phyloP scores from a whole-genome alignment of 2,888 invertebrate genomes.

The Caradrina clavipalpis region DNA sequence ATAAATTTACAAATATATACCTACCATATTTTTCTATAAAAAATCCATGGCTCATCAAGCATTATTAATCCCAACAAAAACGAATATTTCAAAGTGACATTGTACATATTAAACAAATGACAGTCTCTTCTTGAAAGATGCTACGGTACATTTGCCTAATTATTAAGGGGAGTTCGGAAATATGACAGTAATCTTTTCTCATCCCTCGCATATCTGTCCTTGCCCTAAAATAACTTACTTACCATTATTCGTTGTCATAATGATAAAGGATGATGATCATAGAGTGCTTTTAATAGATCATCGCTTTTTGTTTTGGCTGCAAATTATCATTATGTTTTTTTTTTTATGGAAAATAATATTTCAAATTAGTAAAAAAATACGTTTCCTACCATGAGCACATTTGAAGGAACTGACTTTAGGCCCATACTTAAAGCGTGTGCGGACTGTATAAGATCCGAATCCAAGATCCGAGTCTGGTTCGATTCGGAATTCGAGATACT shows the following conservation, averaged over 20 bases:
- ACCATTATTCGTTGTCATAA: constrained; percentile 46
- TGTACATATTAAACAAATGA: constrained; percentile 56
- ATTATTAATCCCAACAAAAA: constrained; percentile 6
- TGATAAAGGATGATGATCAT: constrained; percentile 35
- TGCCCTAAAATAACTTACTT: constrained; percentile 60
- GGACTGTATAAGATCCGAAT: no score
- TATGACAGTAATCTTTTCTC: constrained; percentile 73
- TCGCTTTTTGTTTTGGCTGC: not conserved
- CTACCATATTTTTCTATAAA: not conserved
- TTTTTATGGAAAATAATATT: not conserved
- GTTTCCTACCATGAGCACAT: not conserved
- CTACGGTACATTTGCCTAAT: constrained; percentile 65
- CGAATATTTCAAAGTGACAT: constrained; percentile 39
- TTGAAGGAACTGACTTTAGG: no score
- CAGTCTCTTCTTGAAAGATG: constrained; percentile 55
- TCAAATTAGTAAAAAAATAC: no score
- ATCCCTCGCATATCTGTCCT: constrained; percentile 63
- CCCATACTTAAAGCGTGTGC: no score
- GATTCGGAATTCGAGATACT: no score
- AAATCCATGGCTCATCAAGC: not conserved
- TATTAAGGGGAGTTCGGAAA: constrained; percentile 69
- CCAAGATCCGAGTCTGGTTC: no score
- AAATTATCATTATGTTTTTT: not conserved
- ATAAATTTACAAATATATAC: not conserved
- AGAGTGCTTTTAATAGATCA: constrained; percentile 30